Evolutionary conservation across 1,140 invertebrate genomes (phyloP).

Genomic region (Atta colombica): DNA sequence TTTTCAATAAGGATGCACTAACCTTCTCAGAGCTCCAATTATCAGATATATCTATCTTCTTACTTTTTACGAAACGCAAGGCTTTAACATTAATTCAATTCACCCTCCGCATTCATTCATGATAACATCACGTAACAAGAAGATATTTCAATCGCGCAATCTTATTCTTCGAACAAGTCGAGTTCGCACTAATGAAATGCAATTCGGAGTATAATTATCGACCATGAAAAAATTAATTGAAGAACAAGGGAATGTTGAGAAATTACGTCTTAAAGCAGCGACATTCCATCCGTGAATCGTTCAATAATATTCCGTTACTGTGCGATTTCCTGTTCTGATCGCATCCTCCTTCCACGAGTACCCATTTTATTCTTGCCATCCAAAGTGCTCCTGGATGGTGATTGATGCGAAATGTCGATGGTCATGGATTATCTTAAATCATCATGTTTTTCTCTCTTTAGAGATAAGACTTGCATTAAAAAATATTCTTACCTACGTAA

Average conservation of each 20-base stretch:
- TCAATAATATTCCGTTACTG: conserved; percentile 60
- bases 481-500: not conserved
- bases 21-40: conserved; percentile 17
- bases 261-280: not conserved
- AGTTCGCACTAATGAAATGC: conserved; percentile 6
- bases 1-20: not conserved
- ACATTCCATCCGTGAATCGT: conserved; percentile 19
- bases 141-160: conserved; percentile 7
- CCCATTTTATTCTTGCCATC: conserved; percentile 9
- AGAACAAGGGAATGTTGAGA: conserved; percentile 6
- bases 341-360: conserved; percentile 33
- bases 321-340: conserved; percentile 51
- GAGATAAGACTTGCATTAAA: not conserved
- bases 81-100: conserved; percentile 35
- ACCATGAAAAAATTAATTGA: conserved; percentile 9
- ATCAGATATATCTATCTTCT: conserved; percentile 24
- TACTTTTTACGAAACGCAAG: conserved; percentile 25
- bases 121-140: not conserved
- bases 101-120: conserved; percentile 17
- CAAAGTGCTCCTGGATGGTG: not conserved
- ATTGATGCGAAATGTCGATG: conserved; percentile 1
- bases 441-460: conserved; percentile 26
- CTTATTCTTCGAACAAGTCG: not conserved
- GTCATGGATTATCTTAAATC: conserved; percentile 31
- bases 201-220: conserved; percentile 5